phyloP scores from a whole-genome alignment of 2,888 invertebrate genomes.

The Ichneumon xanthorius region DNA sequence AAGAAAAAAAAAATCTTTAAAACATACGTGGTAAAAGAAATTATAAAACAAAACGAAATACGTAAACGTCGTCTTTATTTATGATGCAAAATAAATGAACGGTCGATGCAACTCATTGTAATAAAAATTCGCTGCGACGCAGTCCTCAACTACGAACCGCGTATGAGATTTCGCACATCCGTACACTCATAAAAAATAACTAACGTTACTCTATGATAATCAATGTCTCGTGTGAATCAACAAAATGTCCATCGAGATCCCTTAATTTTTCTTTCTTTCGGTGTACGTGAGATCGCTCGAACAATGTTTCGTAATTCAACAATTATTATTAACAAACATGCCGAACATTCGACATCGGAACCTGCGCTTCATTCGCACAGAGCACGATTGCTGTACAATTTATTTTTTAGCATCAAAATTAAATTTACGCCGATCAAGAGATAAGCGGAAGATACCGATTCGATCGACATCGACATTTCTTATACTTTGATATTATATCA shows the following conservation, averaged over 20 bases:
- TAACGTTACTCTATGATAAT: background rate
- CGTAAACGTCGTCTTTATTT: constrained; percentile 58
- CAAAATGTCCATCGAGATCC: background rate
- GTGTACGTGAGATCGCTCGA: constrained; percentile 28
- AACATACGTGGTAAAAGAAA: constrained; percentile 10
- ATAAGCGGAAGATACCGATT: constrained; percentile 5
- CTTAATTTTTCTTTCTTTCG: constrained; percentile 9
- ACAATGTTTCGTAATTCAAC: constrained; percentile 38
- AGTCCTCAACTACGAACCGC: background rate
- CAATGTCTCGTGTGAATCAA: background rate
- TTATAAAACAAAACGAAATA: constrained; percentile 40
- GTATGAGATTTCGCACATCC: constrained; percentile 14
- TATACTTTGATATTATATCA: constrained; percentile 40
- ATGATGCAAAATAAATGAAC: constrained; percentile 43
- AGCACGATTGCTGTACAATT: constrained; percentile 20
- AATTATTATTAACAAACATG: constrained; percentile 42
- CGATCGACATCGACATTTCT: background rate
- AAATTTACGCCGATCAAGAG: constrained; percentile 11
- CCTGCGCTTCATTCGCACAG: constrained; percentile 24
- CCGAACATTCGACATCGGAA: constrained; percentile 19
- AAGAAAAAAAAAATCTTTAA: background rate
- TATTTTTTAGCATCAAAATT: constrained; percentile 10
- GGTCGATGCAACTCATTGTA: constrained; percentile 21
- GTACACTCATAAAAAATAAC: background rate
- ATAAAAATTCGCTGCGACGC: constrained; percentile 4